Evolutionary conservation across 2,113 vertebrate genomes (phyloP).

Genomic region (Mesitornis unicolor): DNA sequence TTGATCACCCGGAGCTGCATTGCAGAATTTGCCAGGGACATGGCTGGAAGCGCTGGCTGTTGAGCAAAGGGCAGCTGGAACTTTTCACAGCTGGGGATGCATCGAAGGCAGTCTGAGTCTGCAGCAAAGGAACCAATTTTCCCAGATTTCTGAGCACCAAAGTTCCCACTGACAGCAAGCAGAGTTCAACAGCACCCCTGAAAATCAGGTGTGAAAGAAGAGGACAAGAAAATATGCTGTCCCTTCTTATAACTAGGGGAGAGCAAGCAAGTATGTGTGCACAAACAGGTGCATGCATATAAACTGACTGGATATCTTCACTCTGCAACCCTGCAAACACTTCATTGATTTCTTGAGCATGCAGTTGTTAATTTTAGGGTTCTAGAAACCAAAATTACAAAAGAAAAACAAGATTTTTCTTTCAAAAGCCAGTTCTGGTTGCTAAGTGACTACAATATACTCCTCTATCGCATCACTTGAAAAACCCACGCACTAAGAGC

Average conservation of each 20-base stretch:
- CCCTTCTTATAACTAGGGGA: neutral
- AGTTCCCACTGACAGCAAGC: neutral
- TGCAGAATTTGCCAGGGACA: constrained; percentile 48
- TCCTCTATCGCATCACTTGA: neutral
- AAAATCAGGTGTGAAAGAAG: neutral
- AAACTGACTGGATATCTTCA: neutral
- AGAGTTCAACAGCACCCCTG: neutral
- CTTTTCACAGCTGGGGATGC: constrained; percentile 5
- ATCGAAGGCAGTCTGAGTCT: neutral
- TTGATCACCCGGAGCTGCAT: constrained; percentile 48
- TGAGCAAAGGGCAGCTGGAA: constrained; percentile 30
- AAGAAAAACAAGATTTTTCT: neutral
- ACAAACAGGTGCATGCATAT: fast-evolving
- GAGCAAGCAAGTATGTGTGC: neutral
- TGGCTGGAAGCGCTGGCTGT: neutral
- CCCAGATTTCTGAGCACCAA: neutral
- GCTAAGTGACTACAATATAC: constrained; percentile 48
- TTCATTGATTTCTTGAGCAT: neutral
- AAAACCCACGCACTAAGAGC: neutral
- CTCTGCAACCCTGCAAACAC: neutral
- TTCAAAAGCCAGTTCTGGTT: constrained; percentile 40
- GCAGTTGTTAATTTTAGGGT: neutral
- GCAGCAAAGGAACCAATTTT: neutral
- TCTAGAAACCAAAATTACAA: neutral
- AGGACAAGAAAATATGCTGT: neutral